Base-by-base conservation (phyloP, 2,888 invertebrate species). In the Cephus pygmeus region DNA sequence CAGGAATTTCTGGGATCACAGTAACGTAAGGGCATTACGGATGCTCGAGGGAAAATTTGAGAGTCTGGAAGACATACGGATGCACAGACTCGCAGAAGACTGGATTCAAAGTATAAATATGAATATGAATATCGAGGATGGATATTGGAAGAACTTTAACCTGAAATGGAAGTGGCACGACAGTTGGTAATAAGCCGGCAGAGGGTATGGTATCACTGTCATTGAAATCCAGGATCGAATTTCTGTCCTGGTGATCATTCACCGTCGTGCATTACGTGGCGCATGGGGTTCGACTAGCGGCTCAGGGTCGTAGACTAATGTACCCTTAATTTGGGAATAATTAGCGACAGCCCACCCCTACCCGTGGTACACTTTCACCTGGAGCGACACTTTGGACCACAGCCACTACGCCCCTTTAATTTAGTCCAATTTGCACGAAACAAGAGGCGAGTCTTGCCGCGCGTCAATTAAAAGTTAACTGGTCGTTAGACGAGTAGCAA, bases 311-410 rank as follows among this genome's bases (percentile, higher is more conserved):
- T 71, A 31, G 71, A 71, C 71, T 31, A 23, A 71, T 71, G 86
- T 82, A 79, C 81, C 83, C 83, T 85, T 85, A 86, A 86, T 86
- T 86, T 82, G 84, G 83, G 84, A 85, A 85, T 86, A 85, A 86
- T 84, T 83, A 85, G 83, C 83, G 85, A 83, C 79, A 11, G 31
- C 33, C 71, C 71, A 33, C 11, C 68, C 33, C 69, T 77, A 34
- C 80, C 79, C 71, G 82, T 82, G 80, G 81, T 79, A 77, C 77
- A 77, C 79, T 56, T 56, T 56, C 40, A 56, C 40, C 73, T 35
- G 35, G 75, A 75, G 69, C 77, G 77, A 75, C 73, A 75, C 75
- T 75, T 69, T 79, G 78, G 79, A 80, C 79, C 76, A 79, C 76
- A 31, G 11, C 34, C 79, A 80, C 81, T 80, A 79, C 76, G 79